Evolutionary conservation across 2,888 invertebrate genomes (phyloP).

Genomic region (Candidula unifasciata): DNA sequence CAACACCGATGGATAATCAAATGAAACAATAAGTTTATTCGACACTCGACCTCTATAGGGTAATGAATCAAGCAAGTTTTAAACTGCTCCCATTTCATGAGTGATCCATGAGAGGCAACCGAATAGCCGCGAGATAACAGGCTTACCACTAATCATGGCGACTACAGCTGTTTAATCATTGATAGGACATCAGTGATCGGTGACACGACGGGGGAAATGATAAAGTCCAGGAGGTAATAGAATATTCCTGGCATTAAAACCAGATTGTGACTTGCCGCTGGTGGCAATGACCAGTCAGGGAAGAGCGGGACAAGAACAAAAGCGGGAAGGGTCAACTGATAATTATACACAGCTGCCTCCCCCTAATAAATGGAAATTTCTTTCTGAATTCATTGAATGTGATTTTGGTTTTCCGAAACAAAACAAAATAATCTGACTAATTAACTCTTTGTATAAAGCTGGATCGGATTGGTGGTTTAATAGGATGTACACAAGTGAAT

Average conservation of each 20-base stretch:
- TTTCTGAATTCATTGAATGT: too few species aligned
- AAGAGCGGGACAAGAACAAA: background rate
- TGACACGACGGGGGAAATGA: background rate
- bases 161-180: slow-evolving; percentile 20
- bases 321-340: too few species aligned
- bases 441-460: too few species aligned
- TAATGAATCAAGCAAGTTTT: slow-evolving; percentile 34
- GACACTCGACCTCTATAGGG: background rate
- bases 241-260: slow-evolving; percentile 32
- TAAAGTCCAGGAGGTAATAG: background rate
- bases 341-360: too few species aligned
- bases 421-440: too few species aligned
- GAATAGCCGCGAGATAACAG: slow-evolving; percentile 21
- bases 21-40: slow-evolving; percentile 39
- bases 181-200: background rate
- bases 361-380: too few species aligned
- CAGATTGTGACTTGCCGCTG: background rate
- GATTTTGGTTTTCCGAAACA: too few species aligned
- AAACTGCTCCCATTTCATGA: slow-evolving; percentile 15
- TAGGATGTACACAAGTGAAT: too few species aligned
- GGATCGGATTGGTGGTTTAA: too few species aligned
- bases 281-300: background rate
- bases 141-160: slow-evolving; percentile 11
- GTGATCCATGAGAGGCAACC: slow-evolving; percentile 19
- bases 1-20: slow-evolving; percentile 12